These are phyloP conservation scores for Alexandromys fortis DNA, from an alignment of 2,113 vertebrate species.

Conservation along the genomic window DNA sequence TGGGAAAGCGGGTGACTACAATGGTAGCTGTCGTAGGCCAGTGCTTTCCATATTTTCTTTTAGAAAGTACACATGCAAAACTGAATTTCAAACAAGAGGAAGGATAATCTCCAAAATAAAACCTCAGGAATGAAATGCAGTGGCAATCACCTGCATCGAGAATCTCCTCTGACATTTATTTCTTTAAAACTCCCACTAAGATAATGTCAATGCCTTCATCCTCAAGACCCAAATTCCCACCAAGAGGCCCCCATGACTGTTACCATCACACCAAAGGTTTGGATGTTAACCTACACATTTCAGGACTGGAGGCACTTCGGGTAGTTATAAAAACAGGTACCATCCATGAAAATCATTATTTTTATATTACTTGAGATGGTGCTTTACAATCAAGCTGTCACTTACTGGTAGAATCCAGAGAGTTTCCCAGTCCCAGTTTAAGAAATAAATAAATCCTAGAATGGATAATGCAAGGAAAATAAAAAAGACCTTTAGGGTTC, in stretches of 20 bases:
- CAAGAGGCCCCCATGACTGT: neutral
- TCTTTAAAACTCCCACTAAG: neutral
- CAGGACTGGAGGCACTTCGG: neutral
- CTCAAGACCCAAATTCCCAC: neutral
- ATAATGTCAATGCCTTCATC: neutral
- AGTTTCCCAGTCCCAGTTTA: neutral
- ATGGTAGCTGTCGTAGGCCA: neutral
- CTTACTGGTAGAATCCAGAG: neutral
- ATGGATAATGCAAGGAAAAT: neutral
- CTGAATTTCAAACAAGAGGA: neutral
- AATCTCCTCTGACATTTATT: neutral
- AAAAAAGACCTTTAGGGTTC: neutral
- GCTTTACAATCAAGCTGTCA: neutral
- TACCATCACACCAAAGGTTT: neutral
- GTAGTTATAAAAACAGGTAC: neutral
- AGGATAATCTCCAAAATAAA: neutral
- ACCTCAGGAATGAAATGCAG: neutral
- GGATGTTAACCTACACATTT: neutral
- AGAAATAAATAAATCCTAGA: slow-evolving; percentile 4
- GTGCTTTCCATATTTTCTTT: neutral
- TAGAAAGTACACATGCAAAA: neutral
- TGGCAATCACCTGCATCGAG: neutral
- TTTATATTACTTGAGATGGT: neutral
- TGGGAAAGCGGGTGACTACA: neutral
- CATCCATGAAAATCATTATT: neutral